Base-by-base conservation (phyloP, 2,888 invertebrate species). In the Xanthia togata region DNA sequence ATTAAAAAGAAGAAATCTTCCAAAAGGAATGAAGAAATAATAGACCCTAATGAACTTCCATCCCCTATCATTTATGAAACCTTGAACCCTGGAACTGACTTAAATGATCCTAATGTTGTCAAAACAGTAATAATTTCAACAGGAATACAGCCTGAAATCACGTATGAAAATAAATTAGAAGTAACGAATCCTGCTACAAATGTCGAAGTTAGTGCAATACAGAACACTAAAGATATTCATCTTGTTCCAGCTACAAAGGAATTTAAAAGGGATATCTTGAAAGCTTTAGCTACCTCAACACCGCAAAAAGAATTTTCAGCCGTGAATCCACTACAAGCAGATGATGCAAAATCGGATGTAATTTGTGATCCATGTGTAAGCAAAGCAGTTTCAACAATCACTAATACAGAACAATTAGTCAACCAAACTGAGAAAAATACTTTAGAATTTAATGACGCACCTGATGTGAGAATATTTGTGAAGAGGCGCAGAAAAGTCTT, bases 401-500 rank as follows among this genome's bases (percentile, higher is more conserved):
- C 83, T 41, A 85, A 82, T 62, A 50, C 75, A 63, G 71, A 65
- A 44, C 53, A 71, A 63, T 76, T 72, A 59, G 78, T 82, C 23
- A 85, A 90, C 57, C 82, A 84, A 72, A 87, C 87, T 6, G 84
- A 87, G 47, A 88, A 75, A 57, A 85, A 86, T 64, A 87, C 86
- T 47, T 65, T 82, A 69, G 88, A 86, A 55, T 76, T 85, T 5
- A 88, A 88, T 82, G 95, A 95, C 79, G 91, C 89, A 73, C 96
- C 96, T 35, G 96, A 96, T 87, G 91, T 96, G 8, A 93, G 95
- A 87, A 94, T 96, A 90, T 93, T 95, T 85, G 92, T 95, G 17
- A 94, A 90, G 85, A 92, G 95, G 86, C 91, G 94, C 81, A 93
- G 93, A 79, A 95, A 92, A 92, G 74, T 90, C 53, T 74, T 91